Evolutionary conservation across 2,797 vertebrate species (phyloP), one percentile per base, ranked within the genome.

Genomic region (Mus spretus): DNA sequence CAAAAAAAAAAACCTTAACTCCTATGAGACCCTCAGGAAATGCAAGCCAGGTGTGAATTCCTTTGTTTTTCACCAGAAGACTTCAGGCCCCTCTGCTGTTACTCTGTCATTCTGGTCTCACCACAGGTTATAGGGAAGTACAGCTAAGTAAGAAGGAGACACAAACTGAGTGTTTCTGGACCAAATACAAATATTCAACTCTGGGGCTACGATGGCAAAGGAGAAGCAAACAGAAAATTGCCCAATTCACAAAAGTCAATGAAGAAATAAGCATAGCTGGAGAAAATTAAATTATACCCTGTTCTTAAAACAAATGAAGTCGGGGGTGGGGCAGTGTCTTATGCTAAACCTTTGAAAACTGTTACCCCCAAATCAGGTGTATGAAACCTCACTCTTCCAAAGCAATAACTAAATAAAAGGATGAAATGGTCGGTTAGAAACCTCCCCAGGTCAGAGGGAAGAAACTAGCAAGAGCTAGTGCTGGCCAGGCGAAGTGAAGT

Each of bases 21-120:
- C 81, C n/a, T 75, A 70, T 75, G 77, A 78, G 92, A 91, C 83
- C 84, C 90, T 97, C 81, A 55, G 93, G 75, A 97, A 96, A 92
- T 90, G 15, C 4, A 80, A 93, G 37, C 81, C 87, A 86, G 95
- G 93, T 96, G 83, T 94, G 82, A 95, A 78, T 82, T 91, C 50
- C 53, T 93, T 74, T 20, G 26, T 86, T 81, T 92, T 61, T 93
- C 72, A 1, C 65, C 72, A 91, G 77, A 88, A 97, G 95, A 93
- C 24, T 82, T 89, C 14, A 93, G 31, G 75, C 44, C 22, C 20
- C 63, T 93, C 12, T 63, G 24, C 74, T 78, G 34, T 59, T 72
- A 81, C 75, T 59, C 87, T 72, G 70, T 1, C 12, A 83, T 17
- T 55, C 55, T 4, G 47, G 79, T 86, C 55, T 3, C 93, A 93